phyloP scores from a whole-genome alignment of 1,140 invertebrate genomes.

The Myzus persicae region DNA sequence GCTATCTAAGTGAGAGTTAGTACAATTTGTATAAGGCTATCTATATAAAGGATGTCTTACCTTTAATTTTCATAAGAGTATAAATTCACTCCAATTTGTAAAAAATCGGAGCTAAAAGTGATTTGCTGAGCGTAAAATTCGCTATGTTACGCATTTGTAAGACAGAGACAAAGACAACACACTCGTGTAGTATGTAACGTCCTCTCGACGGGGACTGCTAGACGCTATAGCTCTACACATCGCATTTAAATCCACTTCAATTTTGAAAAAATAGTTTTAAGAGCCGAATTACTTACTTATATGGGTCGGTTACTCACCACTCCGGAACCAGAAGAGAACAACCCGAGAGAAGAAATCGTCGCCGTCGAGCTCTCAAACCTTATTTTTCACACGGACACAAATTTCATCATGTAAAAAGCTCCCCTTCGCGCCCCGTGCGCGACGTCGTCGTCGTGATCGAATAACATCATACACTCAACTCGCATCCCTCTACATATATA shows the following conservation, averaged over 20 bases:
- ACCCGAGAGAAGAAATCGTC: not conserved
- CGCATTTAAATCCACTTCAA: not conserved
- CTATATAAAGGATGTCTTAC: no score
- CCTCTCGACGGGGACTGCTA: not conserved
- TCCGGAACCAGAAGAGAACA: not conserved
- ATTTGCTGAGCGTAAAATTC: no score
- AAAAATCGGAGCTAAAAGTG: no score
- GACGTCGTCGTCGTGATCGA: not conserved
- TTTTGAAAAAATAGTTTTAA: not conserved
- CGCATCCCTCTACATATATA: not conserved
- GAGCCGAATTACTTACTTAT: not conserved
- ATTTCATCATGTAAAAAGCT: constrained; percentile 37
- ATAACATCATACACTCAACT: not conserved
- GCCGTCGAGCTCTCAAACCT: not conserved
- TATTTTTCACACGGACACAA: constrained; percentile 18
- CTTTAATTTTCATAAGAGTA: no score
- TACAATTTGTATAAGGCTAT: no score
- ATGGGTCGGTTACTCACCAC: not conserved
- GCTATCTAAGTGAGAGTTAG: no score
- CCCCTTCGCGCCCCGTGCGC: not conserved
- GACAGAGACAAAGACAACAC: no score
- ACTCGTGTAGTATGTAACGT: no score
- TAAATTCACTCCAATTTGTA: no score
- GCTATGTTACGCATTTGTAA: no score
- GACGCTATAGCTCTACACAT: not conserved